These are phyloP conservation scores for Cavia aperea DNA, from an alignment of 2,113 vertebrate species.

Conservation along the genomic window DNA sequence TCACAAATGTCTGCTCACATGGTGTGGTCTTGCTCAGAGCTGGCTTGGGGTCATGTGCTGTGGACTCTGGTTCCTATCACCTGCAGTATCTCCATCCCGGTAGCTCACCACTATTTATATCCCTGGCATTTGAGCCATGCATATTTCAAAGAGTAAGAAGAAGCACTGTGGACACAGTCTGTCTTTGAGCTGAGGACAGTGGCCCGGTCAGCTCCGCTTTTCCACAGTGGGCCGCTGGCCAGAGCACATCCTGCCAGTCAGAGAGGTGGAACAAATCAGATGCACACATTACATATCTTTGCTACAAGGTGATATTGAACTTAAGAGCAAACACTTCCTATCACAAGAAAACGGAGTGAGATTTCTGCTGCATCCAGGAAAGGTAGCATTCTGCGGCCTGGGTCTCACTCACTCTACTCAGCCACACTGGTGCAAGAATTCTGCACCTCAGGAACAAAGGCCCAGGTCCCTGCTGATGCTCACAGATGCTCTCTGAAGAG, in stretches of 20 bases:
- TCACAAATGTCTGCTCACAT: rapidly evolving
- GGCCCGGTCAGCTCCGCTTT: not conserved
- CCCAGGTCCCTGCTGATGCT: rapidly evolving
- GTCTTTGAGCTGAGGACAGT: not conserved
- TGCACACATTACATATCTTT: not conserved
- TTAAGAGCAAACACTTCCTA: not conserved
- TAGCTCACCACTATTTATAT: constrained; percentile 32
- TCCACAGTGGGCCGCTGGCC: not conserved
- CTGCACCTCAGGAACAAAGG: rapidly evolving
- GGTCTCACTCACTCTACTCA: rapidly evolving
- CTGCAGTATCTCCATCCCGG: not conserved
- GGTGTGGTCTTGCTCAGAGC: not conserved
- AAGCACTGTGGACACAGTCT: not conserved
- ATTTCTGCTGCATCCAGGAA: rapidly evolving
- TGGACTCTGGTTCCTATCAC: not conserved
- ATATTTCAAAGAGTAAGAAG: constrained; percentile 14
- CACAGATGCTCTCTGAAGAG: not conserved
- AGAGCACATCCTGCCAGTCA: not conserved
- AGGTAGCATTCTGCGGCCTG: not conserved
- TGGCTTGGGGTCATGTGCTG: not conserved
- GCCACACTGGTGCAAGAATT: too few relatives aligned
- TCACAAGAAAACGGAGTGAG: not conserved
- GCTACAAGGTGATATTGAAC: not conserved
- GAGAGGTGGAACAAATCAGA: not conserved
- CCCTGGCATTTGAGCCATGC: not conserved